A percentile compares a stretch with the other conserved stretches of the same genome.
Conservation (phyloP, 2,797 vertebrate genomes). For the Diplodus puntazzo region DNA sequence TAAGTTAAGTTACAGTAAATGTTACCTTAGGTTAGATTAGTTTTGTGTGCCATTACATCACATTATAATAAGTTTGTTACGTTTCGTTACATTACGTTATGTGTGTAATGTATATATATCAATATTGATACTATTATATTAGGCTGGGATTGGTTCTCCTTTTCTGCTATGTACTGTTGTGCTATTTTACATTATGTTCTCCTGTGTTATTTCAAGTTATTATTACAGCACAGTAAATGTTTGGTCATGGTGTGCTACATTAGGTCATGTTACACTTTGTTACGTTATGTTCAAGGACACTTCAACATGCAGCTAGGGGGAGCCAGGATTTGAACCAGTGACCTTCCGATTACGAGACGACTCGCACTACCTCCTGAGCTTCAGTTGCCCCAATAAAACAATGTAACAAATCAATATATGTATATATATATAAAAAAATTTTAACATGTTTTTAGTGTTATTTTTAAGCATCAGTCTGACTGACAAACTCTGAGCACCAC, state of each 20-base stretch:
- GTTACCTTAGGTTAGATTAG: not conserved
- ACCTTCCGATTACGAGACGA: no score
- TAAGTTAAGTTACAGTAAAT: not conserved
- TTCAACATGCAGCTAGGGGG: no score
- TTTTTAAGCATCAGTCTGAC: constrained; percentile 72
- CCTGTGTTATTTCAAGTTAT: not conserved
- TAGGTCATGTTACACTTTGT: not conserved
- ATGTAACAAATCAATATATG: not conserved
- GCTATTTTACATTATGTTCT: not conserved
- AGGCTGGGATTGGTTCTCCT: not conserved
- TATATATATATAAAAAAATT: not conserved
- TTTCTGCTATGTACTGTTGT: not conserved
- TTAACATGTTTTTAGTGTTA: constrained; percentile 58
- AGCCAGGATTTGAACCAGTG: no score
- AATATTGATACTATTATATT: not conserved
- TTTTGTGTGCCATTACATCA: no score
- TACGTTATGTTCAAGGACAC: no score
- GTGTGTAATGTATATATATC: no score
- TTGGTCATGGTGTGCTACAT: not conserved
- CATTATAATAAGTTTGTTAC: no score
- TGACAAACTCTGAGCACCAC: constrained; percentile 52
- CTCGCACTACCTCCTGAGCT: no score
- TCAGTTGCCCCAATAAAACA: no score
- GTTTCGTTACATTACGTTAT: not conserved
- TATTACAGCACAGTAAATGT: not conserved